phyloP scores from a whole-genome alignment of 1,140 invertebrate species.

The Drosophila micromelanica region DNA sequence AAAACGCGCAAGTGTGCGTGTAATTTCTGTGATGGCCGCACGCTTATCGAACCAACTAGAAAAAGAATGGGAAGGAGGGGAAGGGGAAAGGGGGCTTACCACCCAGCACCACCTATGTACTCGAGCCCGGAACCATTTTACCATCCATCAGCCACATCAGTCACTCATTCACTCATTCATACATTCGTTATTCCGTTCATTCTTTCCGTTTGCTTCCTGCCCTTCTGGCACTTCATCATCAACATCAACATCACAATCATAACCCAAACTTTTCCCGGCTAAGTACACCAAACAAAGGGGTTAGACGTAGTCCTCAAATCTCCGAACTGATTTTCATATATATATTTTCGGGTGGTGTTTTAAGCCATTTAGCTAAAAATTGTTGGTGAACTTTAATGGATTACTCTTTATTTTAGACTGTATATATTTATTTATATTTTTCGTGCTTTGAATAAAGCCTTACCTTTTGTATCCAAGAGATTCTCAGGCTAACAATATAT shows the following conservation, averaged over 20 bases:
- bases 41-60: slow-evolving; percentile 47
- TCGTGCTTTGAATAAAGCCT: no score
- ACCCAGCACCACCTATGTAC: slow-evolving; percentile 15
- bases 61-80: no score
- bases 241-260: slow-evolving; percentile 52
- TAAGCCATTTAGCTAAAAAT: background rate
- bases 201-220: slow-evolving; percentile 23
- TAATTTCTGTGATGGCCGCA: slow-evolving; percentile 53
- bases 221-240: slow-evolving; percentile 39
- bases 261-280: slow-evolving; percentile 14
- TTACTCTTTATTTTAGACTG: background rate
- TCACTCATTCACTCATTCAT: slow-evolving; percentile 40
- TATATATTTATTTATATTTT: background rate
- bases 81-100: no score
- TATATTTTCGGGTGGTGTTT: background rate
- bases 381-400: background rate
- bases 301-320: slow-evolving; percentile 1
- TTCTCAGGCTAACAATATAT: no score
- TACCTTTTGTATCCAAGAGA: no score
- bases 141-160: slow-evolving; percentile 55
- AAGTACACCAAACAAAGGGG: slow-evolving; percentile 9
- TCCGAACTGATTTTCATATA: background rate
- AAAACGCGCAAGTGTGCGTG: slow-evolving; percentile 50
- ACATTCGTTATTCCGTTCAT: slow-evolving; percentile 17
- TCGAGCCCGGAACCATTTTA: slow-evolving; percentile 6